Evolutionary conservation across 2,797 vertebrate species (phyloP).

Genomic region (Bufotes viridis): DNA sequence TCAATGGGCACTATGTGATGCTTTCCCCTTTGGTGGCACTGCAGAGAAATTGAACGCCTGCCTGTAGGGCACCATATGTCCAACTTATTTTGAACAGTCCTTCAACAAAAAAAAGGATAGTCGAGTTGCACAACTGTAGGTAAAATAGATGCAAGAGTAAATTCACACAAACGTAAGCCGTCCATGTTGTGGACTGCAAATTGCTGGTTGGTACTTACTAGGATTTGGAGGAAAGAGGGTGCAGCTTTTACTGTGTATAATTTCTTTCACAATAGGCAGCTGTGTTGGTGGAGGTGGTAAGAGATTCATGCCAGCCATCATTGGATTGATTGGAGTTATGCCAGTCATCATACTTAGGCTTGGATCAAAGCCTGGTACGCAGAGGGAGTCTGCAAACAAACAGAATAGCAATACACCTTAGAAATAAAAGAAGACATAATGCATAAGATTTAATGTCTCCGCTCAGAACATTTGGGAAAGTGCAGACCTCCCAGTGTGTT

Average conservation of each 20-base stretch:
- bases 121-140: neutral
- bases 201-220: slow-evolving; percentile 79
- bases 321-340: slow-evolving; percentile 89
- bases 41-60: neutral
- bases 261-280: slow-evolving; percentile 90
- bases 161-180: no score
- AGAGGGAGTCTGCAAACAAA: slow-evolving; percentile 86
- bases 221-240: slow-evolving; percentile 96
- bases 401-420: slow-evolving; percentile 65
- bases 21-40: neutral
- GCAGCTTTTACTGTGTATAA: slow-evolving; percentile 94
- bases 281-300: slow-evolving; percentile 81
- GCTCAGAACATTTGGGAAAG: slow-evolving; percentile 49
- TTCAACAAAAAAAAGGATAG: neutral
- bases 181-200: no score
- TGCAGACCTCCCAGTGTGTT: slow-evolving; percentile 35
- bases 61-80: no score
- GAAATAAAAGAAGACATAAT: slow-evolving; percentile 48
- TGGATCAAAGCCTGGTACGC: slow-evolving; percentile 91
- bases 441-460: slow-evolving; percentile 48
- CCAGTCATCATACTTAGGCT: slow-evolving; percentile 85
- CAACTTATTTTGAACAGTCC: no score
- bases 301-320: slow-evolving; percentile 90
- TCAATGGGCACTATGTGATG: no score
- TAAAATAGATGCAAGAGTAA: neutral